phyloP scores from a whole-genome alignment of 2,797 vertebrate species.

The Sparus aurata region DNA sequence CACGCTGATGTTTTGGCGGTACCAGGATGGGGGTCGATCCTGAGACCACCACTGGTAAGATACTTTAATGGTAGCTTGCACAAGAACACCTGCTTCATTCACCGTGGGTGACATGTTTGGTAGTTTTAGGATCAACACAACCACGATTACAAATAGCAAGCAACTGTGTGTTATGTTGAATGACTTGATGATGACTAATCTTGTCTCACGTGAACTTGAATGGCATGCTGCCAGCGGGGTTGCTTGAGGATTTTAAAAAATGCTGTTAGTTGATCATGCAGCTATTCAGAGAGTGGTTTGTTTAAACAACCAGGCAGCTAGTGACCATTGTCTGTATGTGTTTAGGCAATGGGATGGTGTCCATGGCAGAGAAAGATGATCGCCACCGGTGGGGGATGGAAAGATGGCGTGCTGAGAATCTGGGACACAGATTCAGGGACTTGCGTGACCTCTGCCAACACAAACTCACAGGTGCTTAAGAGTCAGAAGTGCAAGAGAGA shows the following conservation, averaged over 20 bases:
- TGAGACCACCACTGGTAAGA: too few species aligned
- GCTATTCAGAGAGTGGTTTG: neutral
- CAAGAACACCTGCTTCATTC: neutral
- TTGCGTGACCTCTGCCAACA: constrained; percentile 77
- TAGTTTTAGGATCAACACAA: neutral
- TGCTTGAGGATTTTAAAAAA: neutral
- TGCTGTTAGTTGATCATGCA: neutral
- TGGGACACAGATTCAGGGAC: constrained; percentile 82
- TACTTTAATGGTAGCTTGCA: neutral
- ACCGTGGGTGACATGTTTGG: neutral
- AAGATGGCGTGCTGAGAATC: constrained; percentile 84
- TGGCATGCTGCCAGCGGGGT: neutral
- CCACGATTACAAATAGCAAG: neutral
- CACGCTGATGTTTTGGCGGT: neutral
- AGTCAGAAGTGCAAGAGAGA: neutral
- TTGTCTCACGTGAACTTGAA: neutral
- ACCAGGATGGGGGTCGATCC: too few species aligned
- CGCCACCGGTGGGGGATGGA: constrained; percentile 86
- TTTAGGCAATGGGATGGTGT: constrained; percentile 87
- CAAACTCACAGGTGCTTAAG: constrained; percentile 86
- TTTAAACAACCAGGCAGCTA: neutral
- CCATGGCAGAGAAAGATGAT: constrained; percentile 85
- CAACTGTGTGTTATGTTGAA: neutral
- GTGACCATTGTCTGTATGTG: neutral
- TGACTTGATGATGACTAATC: constrained; percentile 1